These are phyloP conservation scores for Hemiprocne comata DNA, from an alignment of 2,113 vertebrate species.

Conservation along the genomic window DNA sequence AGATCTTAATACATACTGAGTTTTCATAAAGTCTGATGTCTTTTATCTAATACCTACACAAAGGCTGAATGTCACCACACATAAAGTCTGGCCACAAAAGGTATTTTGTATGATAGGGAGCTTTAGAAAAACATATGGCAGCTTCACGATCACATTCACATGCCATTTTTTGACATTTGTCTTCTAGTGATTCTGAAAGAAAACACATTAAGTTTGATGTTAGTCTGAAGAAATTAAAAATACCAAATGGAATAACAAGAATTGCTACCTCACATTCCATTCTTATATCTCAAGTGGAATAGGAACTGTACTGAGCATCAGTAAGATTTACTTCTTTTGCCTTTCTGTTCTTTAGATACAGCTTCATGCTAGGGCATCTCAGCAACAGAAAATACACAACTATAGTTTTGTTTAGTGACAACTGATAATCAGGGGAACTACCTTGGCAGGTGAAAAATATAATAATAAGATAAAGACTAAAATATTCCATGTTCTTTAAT, in stretches of 20 bases:
- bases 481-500: neutral
- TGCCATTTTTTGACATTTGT: slow-evolving; percentile 84
- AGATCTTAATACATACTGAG: neutral
- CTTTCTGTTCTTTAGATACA: neutral
- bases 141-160: slow-evolving; percentile 89
- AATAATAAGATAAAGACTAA: neutral
- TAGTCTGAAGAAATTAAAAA: neutral
- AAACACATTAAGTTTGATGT: slow-evolving; percentile 2
- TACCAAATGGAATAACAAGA: neutral
- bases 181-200: slow-evolving; percentile 82
- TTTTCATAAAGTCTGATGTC: neutral
- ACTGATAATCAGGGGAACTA: rapidly evolving
- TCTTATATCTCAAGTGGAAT: neutral
- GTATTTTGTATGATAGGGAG: slow-evolving; percentile 79
- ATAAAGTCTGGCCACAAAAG: slow-evolving; percentile 84
- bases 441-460: neutral
- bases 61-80: slow-evolving; percentile 78
- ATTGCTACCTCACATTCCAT: rapidly evolving
- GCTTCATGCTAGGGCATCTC: neutral
- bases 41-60: slow-evolving; percentile 59
- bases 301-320: neutral
- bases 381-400: neutral
- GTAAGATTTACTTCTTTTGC: neutral
- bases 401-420: neutral
- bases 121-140: slow-evolving; percentile 82